Evolutionary conservation across 1,140 invertebrate species (phyloP).

Genomic region (Drosophila ironensis): DNA sequence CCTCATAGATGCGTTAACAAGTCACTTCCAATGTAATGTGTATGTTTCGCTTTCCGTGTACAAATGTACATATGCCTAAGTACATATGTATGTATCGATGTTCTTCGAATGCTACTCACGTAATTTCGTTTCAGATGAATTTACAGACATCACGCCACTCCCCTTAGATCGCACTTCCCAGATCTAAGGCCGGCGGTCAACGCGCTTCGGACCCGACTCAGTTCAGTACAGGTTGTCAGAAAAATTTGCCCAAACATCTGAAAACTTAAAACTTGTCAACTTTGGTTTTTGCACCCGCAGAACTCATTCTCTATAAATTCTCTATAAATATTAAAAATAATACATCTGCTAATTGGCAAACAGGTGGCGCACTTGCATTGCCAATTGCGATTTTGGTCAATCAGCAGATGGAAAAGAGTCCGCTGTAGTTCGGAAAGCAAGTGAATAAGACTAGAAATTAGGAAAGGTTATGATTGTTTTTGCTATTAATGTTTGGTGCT

Average conservation of each 20-base stretch:
- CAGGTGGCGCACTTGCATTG: constrained; percentile 41
- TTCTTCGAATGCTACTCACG: constrained; percentile 65
- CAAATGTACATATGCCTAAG: too few species aligned
- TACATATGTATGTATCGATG: constrained; percentile 38
- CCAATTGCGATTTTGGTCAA: constrained; percentile 55
- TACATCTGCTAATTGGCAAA: constrained; percentile 62
- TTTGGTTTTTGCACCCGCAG: constrained; percentile 8
- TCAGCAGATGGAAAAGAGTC: constrained; percentile 2
- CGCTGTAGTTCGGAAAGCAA: too few species aligned
- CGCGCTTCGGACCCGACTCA: constrained; percentile 1
- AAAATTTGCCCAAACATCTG: constrained; percentile 58
- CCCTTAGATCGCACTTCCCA: constrained; percentile 49
- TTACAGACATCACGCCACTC: constrained; percentile 53
- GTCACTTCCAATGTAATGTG: constrained; percentile 22
- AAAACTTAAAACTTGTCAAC: constrained; percentile 28
- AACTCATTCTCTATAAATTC: constrained; percentile 66
- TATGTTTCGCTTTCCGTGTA: constrained; percentile 57
- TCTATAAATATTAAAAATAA: too few species aligned
- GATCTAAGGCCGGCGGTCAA: constrained; percentile 38
- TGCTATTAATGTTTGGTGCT: too few species aligned
- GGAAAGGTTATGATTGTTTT: too few species aligned
- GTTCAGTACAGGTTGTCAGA: neutral
- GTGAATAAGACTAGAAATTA: too few species aligned
- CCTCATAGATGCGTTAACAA: constrained; percentile 3
- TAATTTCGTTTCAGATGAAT: constrained; percentile 63